Conservation (phyloP, 2,113 vertebrate species). For the Hippoglossus stenolepis region DNA sequence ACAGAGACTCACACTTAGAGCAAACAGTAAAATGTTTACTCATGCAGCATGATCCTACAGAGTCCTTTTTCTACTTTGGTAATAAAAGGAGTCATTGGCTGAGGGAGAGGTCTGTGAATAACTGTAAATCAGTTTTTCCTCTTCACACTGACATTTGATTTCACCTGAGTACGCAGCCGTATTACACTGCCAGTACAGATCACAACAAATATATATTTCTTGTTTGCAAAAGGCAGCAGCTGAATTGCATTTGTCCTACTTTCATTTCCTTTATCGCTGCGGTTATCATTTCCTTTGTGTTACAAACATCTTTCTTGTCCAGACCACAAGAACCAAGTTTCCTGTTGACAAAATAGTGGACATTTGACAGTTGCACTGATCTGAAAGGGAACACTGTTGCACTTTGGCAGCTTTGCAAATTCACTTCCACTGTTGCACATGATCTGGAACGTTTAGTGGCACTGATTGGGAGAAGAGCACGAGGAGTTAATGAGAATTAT, state of each 20-base stretch:
- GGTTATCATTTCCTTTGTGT: not conserved
- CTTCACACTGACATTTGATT: not conserved
- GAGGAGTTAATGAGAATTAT: not conserved
- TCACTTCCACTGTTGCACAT: not conserved
- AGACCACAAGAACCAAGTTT: slow-evolving; percentile 28
- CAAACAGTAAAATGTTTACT: slow-evolving; percentile 39
- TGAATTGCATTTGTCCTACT: not conserved
- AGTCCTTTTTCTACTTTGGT: not conserved
- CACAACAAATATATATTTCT: no score
- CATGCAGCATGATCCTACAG: not conserved
- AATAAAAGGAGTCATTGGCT: not conserved
- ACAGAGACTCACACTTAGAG: not conserved
- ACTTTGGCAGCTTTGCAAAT: not conserved
- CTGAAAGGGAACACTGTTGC: not conserved
- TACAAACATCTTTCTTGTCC: not conserved
- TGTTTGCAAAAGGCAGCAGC: no score
- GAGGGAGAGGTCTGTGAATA: not conserved
- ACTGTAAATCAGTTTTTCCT: not conserved
- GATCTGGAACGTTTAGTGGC: not conserved
- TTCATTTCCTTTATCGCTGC: not conserved
- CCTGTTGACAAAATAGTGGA: not conserved
- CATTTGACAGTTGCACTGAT: not conserved
- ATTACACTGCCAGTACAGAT: no score
- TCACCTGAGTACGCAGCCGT: no score
- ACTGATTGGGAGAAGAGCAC: not conserved